Evolutionary conservation across 2,888 invertebrate species (phyloP).

Genomic region (Anthophora plumipes): DNA sequence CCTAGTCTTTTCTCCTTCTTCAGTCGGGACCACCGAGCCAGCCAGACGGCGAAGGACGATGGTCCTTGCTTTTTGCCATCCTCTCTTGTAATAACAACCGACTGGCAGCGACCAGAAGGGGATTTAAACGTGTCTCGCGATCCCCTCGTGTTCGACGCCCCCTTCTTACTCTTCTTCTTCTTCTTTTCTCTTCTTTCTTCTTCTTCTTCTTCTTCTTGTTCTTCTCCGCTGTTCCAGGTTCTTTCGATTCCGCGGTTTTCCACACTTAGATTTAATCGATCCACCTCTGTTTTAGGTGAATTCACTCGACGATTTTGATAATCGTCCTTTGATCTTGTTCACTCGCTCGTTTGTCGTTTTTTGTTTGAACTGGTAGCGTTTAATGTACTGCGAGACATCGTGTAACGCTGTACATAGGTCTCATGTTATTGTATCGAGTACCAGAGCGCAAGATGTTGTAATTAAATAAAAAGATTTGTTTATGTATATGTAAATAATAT

Average conservation of each 20-base stretch:
- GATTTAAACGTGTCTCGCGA: slow-evolving; percentile 45
- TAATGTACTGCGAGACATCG: too few relatives aligned
- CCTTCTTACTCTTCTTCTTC: slow-evolving; percentile 6
- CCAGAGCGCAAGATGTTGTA: too few relatives aligned
- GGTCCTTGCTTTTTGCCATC: slow-evolving; percentile 71
- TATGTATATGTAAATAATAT: too few relatives aligned
- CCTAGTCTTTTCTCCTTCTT: slow-evolving; percentile 23
- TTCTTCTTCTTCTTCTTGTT: neutral
- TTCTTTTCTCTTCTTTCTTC: neutral
- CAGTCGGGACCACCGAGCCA: slow-evolving; percentile 48
- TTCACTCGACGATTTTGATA: neutral
- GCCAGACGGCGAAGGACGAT: slow-evolving; percentile 70
- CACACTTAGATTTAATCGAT: neutral
- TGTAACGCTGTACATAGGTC: too few relatives aligned
- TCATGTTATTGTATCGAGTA: too few relatives aligned
- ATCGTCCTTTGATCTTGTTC: too few relatives aligned
- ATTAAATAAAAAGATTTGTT: too few relatives aligned
- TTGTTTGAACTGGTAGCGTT: too few relatives aligned
- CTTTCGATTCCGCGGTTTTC: slow-evolving; percentile 27
- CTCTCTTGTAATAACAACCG: slow-evolving; percentile 75
- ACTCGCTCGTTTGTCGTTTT: too few relatives aligned
- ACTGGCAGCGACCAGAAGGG: slow-evolving; percentile 43
- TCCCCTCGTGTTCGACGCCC: slow-evolving; percentile 21
- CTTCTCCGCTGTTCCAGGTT: neutral
- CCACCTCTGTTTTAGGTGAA: neutral